Evolutionary conservation across 2,888 invertebrate genomes (phyloP).

Genomic region (Choristoneura rosaceana): DNA sequence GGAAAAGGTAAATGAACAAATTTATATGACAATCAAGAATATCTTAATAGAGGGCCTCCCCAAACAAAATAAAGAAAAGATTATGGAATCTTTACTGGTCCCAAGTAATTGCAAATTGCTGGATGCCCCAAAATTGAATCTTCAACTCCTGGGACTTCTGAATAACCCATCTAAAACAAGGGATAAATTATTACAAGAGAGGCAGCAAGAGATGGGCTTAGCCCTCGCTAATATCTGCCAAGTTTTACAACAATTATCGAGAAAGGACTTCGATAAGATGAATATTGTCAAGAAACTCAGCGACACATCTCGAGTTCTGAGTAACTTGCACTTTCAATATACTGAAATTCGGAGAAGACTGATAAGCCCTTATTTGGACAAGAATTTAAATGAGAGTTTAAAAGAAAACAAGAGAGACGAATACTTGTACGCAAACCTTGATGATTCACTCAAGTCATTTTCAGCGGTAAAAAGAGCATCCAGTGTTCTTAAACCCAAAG

Average conservation of each 20-base stretch:
- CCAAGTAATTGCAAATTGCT: not conserved
- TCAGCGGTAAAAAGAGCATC: no score
- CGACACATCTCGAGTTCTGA: not conserved
- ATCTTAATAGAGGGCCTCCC: conserved; percentile 1
- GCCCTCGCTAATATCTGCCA: not conserved
- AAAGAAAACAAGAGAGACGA: no score
- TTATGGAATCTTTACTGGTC: not conserved
- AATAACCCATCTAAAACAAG: not conserved
- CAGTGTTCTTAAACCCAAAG: no score
- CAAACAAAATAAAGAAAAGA: not conserved
- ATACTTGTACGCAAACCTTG: no score
- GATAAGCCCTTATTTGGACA: no score
- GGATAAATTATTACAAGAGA: not conserved
- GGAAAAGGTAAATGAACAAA: not conserved
- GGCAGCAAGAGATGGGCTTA: not conserved
- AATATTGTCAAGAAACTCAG: not conserved
- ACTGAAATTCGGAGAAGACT: not conserved
- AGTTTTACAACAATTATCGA: not conserved
- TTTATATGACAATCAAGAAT: not conserved
- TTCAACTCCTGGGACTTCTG: not conserved
- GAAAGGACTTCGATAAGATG: not conserved
- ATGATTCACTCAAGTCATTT: no score
- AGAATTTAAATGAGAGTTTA: no score
- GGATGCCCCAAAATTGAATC: not conserved
- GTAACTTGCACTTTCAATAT: not conserved